phyloP scores from a whole-genome alignment of 2,797 vertebrate genomes.

The Phyllotis vaccarum region DNA sequence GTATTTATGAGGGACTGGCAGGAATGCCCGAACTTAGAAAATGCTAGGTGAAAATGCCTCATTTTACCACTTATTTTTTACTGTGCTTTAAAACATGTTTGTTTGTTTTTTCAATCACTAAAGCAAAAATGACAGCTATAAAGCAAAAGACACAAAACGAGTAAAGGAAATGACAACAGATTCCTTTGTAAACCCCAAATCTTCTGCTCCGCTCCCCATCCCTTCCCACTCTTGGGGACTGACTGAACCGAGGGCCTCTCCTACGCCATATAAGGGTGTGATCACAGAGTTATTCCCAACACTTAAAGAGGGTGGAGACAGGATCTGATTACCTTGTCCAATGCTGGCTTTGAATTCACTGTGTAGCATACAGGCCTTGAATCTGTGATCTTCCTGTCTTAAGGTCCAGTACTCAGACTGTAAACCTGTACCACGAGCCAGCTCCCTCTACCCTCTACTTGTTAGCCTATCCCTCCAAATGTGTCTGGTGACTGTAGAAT shows the following conservation, averaged over 20 bases:
- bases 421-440: too few relatives aligned
- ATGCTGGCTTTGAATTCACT: neutral
- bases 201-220: neutral
- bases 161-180: slow-evolving; percentile 25
- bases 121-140: slow-evolving; percentile 19
- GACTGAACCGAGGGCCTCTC: neutral
- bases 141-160: neutral
- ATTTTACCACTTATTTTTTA: neutral
- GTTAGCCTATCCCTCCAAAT: neutral
- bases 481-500: slow-evolving; percentile 11
- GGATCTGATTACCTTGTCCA: neutral
- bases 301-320: too few relatives aligned
- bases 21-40: neutral
- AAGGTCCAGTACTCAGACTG: neutral
- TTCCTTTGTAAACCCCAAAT: slow-evolving; percentile 10
- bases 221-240: neutral
- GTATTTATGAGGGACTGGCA: neutral
- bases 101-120: slow-evolving; percentile 52
- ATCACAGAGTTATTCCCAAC: neutral
- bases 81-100: slow-evolving; percentile 18
- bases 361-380: neutral
- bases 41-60: neutral
- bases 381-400: neutral
- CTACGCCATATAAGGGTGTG: too few relatives aligned
- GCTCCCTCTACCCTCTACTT: neutral